phyloP scores from a whole-genome alignment of 2,797 vertebrate genomes.

The Trachurus trachurus region DNA sequence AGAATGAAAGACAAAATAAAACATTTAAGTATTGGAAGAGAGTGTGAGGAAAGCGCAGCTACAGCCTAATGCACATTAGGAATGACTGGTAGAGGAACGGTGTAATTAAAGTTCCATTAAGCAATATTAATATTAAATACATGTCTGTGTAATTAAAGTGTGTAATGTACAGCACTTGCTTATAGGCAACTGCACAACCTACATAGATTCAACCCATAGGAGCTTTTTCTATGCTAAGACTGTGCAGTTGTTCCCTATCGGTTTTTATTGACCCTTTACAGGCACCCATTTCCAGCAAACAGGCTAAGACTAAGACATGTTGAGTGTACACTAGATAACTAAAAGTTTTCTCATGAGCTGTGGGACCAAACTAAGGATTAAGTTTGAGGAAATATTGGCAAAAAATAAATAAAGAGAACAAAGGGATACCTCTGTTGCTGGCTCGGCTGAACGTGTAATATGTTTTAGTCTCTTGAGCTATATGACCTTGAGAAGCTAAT shows the following conservation, averaged over 20 bases:
- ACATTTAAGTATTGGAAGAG: constrained; percentile 47
- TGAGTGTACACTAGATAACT: constrained; percentile 8
- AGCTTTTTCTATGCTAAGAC: constrained; percentile 22
- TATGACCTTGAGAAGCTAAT: constrained; percentile 24
- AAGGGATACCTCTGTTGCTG: background rate
- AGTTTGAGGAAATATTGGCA: background rate
- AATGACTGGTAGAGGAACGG: constrained; percentile 48
- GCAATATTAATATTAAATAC: constrained; percentile 65
- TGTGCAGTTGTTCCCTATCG: constrained; percentile 14
- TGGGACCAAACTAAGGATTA: background rate
- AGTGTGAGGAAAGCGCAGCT: constrained; percentile 34
- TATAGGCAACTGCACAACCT: constrained; percentile 36
- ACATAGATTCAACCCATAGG: constrained; percentile 40
- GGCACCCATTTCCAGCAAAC: constrained; percentile 30
- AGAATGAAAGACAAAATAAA: constrained; percentile 33
- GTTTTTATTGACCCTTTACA: constrained; percentile 25
- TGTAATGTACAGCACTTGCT: constrained; percentile 38
- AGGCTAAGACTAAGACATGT: constrained; percentile 19
- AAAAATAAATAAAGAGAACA: background rate
- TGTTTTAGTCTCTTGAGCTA: background rate
- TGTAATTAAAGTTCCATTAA: constrained; percentile 73
- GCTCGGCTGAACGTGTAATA: constrained; percentile 18
- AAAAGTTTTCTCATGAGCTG: constrained; percentile 4
- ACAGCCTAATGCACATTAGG: constrained; percentile 44
- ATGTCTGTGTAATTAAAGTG: constrained; percentile 61